These are phyloP conservation scores for Podarcis muralis DNA, from an alignment of 2,113 vertebrate genomes.

Conservation along the genomic window DNA sequence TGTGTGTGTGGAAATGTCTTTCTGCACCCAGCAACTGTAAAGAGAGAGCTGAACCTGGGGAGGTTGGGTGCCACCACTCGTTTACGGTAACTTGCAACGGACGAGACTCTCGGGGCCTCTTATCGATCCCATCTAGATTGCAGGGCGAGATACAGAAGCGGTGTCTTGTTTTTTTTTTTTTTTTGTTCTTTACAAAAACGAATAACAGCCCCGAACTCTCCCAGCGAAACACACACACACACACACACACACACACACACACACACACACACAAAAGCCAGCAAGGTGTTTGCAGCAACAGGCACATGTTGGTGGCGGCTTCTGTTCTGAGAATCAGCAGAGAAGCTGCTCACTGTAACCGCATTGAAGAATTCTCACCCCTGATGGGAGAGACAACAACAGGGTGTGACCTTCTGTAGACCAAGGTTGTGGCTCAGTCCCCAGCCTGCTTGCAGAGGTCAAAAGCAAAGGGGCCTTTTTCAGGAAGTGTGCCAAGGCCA, in stretches of 20 bases:
- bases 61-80: neutral
- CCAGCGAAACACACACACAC: neutral
- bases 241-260: slow-evolving; percentile 32
- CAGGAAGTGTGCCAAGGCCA: too few relatives aligned
- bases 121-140: slow-evolving; percentile 50
- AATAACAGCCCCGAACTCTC: neutral
- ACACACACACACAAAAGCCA: slow-evolving; percentile 41
- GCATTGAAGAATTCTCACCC: slow-evolving; percentile 51
- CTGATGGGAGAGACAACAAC: slow-evolving; percentile 58
- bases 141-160: slow-evolving; percentile 41
- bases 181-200: slow-evolving; percentile 27
- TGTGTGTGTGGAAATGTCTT: neutral
- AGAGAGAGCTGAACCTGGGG: neutral
- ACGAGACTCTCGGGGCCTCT: slow-evolving; percentile 19
- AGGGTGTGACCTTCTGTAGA: slow-evolving; percentile 63
- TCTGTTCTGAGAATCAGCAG: slow-evolving; percentile 68
- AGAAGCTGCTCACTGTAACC: slow-evolving; percentile 57
- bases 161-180: slow-evolving; percentile 42
- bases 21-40: neutral
- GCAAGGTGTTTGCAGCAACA: slow-evolving; percentile 67
- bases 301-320: slow-evolving; percentile 67
- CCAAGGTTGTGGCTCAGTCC: slow-evolving; percentile 46
- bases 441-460: slow-evolving; percentile 44
- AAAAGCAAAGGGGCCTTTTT: slow-evolving; percentile 48
- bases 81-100: slow-evolving; percentile 37